phyloP scores from a whole-genome alignment of 1,140 invertebrate genomes.

The Cyclargus thomasi region DNA sequence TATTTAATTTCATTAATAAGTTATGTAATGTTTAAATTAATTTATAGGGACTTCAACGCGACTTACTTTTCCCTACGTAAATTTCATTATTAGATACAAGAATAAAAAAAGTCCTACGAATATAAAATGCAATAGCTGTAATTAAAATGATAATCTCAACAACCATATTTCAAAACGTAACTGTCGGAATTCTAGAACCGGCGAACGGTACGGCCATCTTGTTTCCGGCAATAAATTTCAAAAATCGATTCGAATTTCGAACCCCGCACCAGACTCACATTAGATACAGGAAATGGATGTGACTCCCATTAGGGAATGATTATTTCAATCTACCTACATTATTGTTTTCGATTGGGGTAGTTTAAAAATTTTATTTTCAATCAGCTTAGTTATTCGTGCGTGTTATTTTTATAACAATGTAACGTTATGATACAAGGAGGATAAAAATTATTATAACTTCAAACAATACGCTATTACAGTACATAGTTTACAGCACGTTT shows the following conservation, averaged over 20 bases:
- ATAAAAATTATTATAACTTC: too few species aligned
- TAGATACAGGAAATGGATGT: not conserved
- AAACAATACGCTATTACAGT: too few species aligned
- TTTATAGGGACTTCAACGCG: too few species aligned
- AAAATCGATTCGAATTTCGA: conserved; percentile 1
- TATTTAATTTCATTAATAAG: too few species aligned
- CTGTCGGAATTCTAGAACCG: not conserved
- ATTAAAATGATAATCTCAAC: not conserved
- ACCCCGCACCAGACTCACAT: not conserved
- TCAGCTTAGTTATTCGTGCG: too few species aligned
- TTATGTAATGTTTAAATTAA: too few species aligned
- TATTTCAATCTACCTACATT: not conserved
- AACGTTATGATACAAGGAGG: too few species aligned
- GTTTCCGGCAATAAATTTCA: conserved; percentile 1
- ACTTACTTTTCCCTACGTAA: too few species aligned
- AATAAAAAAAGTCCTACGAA: not conserved
- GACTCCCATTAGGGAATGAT: not conserved
- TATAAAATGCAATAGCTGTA: not conserved
- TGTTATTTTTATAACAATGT: too few species aligned
- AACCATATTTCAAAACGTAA: not conserved
- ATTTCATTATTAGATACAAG: too few species aligned
- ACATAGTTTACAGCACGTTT: too few species aligned
- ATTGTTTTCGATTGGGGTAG: not conserved
- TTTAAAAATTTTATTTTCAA: too few species aligned
- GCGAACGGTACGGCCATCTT: not conserved